Percentiles rank a stretch among this genome's conserved stretches.
These are phyloP conservation scores for Triplophysa dalaica DNA, from an alignment of 2,113 vertebrate genomes.

Conservation along the genomic window DNA sequence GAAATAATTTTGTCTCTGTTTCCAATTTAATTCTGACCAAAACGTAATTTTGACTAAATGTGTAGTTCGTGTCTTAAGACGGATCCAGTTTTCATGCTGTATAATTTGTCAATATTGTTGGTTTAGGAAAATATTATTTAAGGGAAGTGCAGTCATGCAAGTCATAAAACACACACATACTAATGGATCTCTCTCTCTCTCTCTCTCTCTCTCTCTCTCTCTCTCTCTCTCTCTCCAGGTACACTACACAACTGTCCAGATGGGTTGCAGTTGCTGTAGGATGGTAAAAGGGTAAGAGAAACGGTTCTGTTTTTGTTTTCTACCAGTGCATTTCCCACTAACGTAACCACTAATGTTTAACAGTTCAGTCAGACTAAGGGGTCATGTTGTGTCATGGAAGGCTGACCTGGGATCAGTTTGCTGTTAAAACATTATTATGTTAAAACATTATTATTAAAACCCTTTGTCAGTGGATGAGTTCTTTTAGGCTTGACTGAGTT, in stretches of 20 bases:
- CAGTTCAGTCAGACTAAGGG: not conserved
- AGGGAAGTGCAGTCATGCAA: not conserved
- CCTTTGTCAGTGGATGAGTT: not conserved
- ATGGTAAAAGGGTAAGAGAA: constrained; percentile 90
- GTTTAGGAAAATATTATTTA: not conserved
- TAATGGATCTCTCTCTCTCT: not conserved
- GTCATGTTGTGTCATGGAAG: not conserved
- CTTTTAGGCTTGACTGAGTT: not conserved
- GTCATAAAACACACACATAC: not conserved
- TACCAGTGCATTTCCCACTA: constrained; percentile 5
- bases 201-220: no score
- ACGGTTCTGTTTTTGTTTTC: not conserved
- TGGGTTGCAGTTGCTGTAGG: constrained; percentile 98
- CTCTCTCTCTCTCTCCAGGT: constrained; percentile 61
- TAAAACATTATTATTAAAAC: not conserved
- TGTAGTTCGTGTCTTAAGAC: no score
- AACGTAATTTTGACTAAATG: no score
- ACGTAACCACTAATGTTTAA: not conserved
- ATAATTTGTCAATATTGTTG: not conserved
- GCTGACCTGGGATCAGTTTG: not conserved
- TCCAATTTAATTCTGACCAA: no score
- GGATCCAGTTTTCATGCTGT: no score
- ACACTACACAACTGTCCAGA: constrained; percentile 78
- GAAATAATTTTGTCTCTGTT: no score
- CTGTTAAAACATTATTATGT: not conserved